A percentile compares a stretch with the other conserved stretches of the same genome.
Evolutionary conservation across 2,113 vertebrate genomes (phyloP).

Genomic region (Corvus cornix): DNA sequence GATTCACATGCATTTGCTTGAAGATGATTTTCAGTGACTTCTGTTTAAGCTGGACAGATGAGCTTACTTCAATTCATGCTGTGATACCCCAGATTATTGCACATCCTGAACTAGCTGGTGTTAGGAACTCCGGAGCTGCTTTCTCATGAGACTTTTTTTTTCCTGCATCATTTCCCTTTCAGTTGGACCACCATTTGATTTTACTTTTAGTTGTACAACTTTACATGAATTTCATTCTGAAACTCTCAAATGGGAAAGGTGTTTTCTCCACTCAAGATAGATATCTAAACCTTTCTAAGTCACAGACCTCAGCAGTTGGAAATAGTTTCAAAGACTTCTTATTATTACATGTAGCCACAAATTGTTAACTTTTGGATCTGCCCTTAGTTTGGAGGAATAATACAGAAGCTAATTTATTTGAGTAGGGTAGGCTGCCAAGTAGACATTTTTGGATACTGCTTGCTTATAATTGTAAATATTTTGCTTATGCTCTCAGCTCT

Average conservation of each 20-base stretch:
- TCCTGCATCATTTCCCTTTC: background rate
- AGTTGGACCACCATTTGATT: background rate
- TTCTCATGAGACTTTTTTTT: rapidly evolving
- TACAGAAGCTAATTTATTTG: background rate
- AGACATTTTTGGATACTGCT: background rate
- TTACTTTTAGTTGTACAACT: background rate
- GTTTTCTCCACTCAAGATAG: background rate
- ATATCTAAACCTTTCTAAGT: background rate
- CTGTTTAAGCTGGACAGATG: background rate
- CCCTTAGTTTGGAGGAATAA: background rate
- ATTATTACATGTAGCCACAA: background rate
- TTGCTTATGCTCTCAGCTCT: background rate
- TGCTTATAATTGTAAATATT: background rate
- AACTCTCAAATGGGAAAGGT: background rate
- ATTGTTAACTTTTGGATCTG: background rate
- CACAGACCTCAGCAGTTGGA: background rate
- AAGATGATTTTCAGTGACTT: background rate
- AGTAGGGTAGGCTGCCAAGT: background rate
- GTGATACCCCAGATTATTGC: background rate
- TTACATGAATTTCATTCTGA: background rate
- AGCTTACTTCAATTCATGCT: background rate
- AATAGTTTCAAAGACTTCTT: background rate
- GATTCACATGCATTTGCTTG: background rate
- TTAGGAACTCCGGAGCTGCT: background rate
- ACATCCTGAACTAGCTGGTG: background rate